A percentile compares a stretch with the other conserved stretches of the same genome.
These are phyloP conservation scores for Willisornis vidua DNA, from an alignment of 2,113 vertebrate species.

Conservation along the genomic window DNA sequence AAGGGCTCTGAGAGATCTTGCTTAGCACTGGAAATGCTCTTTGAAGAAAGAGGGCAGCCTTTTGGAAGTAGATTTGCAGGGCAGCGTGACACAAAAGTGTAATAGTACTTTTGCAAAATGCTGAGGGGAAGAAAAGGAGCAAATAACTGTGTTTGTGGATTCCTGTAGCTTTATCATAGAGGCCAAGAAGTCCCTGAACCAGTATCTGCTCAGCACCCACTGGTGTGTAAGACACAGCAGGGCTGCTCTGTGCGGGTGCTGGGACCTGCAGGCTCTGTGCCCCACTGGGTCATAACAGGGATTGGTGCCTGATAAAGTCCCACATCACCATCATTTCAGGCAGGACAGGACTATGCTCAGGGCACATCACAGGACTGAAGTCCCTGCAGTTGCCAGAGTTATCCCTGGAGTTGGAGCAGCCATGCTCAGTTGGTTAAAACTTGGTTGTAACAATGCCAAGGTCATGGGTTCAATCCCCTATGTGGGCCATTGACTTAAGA, in stretches of 20 bases:
- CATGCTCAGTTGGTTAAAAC: too few species aligned
- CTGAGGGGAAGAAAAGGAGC: neutral
- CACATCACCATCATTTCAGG: fast-evolving
- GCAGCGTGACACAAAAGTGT: neutral
- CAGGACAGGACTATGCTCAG: neutral
- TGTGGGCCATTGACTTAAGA: too few species aligned
- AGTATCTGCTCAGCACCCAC: neutral
- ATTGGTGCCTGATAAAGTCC: neutral
- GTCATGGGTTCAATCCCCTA: too few species aligned
- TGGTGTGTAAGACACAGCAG: neutral
- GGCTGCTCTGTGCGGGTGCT: fast-evolving
- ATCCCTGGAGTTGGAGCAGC: neutral
- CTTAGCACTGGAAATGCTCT: neutral
- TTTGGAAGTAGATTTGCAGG: neutral
- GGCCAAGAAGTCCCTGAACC: neutral
- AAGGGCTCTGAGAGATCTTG: conserved; percentile 18
- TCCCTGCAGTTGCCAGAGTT: neutral
- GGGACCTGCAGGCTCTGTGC: neutral
- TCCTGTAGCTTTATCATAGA: neutral
- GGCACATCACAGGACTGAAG: neutral
- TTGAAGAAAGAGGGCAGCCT: neutral
- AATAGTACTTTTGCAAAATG: neutral
- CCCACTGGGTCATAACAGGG: fast-evolving
- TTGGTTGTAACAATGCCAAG: too few species aligned
- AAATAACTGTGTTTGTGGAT: neutral